A percentile compares a stretch with the other conserved stretches of the same genome.
phyloP scores from a whole-genome alignment of 2,113 vertebrate species.

The Alces alces region DNA sequence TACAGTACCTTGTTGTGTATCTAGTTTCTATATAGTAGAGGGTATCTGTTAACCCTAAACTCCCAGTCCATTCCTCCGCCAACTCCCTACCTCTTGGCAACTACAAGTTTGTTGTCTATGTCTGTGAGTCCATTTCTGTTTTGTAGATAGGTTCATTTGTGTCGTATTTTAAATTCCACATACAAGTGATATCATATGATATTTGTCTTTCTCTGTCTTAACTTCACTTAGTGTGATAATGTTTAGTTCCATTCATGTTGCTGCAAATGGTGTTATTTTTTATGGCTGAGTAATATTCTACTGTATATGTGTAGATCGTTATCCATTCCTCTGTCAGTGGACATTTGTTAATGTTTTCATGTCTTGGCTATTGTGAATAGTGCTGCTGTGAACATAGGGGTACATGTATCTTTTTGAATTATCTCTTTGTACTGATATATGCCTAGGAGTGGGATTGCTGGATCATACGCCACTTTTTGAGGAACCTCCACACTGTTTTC shows the following conservation, averaged over 20 bases:
- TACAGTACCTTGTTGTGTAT: neutral
- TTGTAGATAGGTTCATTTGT: neutral
- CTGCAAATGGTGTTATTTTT: neutral
- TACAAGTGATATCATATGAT: neutral
- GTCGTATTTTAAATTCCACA: neutral
- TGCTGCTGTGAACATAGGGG: neutral
- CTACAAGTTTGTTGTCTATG: neutral
- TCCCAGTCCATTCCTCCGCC: neutral
- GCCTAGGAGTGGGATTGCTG: neutral
- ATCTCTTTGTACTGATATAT: neutral
- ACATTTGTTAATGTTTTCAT: neutral
- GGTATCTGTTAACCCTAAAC: neutral
- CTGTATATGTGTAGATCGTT: neutral
- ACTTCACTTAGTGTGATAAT: neutral
- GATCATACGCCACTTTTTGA: neutral
- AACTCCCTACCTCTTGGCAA: neutral
- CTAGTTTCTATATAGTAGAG: neutral
- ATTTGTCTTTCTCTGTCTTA: neutral
- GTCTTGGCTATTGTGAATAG: neutral
- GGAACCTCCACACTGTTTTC: neutral
- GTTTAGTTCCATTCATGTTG: neutral
- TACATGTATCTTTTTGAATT: neutral
- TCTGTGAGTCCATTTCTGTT: neutral
- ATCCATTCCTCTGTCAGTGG: neutral
- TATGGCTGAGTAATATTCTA: neutral